Conservation (phyloP, 2,797 vertebrate genomes). For the Graptemys geographica region DNA sequence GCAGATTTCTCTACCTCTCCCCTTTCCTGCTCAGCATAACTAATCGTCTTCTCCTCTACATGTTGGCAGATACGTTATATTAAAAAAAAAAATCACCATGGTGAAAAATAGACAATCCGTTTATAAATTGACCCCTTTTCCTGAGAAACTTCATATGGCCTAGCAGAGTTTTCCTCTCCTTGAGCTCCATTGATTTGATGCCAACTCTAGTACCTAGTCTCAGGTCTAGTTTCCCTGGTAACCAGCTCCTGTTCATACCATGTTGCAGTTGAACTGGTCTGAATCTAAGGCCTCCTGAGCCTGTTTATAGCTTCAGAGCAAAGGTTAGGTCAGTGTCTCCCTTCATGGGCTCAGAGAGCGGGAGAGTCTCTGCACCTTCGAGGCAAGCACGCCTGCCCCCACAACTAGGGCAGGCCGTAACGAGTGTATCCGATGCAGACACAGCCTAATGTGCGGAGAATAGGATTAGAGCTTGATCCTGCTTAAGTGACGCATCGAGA, state of each 20-base stretch:
- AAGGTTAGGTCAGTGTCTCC: neutral
- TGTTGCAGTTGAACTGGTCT: neutral
- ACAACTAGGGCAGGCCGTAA: accelerated
- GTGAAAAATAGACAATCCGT: neutral
- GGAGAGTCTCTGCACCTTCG: accelerated
- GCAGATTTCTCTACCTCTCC: neutral
- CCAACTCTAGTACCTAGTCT: neutral
- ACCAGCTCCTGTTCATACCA: neutral
- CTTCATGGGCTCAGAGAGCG: accelerated
- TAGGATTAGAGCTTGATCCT: slow-evolving; percentile 50
- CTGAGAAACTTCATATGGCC: neutral
- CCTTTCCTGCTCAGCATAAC: neutral
- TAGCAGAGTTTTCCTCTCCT: neutral
- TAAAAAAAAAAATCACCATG: neutral
- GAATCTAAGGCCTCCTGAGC: neutral
- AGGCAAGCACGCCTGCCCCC: neutral
- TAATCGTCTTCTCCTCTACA: neutral
- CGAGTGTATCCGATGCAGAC: neutral
- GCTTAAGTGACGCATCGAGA: neutral
- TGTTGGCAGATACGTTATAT: neutral
- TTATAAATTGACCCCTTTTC: neutral
- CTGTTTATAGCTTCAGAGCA: neutral
- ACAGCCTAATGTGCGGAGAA: neutral
- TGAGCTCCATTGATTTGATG: neutral
- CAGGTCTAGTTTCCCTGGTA: slow-evolving; percentile 14